Conservation (phyloP, 37 sponge, comb jelly and placozoan species). For the Cliona cf. orientalis region DNA sequence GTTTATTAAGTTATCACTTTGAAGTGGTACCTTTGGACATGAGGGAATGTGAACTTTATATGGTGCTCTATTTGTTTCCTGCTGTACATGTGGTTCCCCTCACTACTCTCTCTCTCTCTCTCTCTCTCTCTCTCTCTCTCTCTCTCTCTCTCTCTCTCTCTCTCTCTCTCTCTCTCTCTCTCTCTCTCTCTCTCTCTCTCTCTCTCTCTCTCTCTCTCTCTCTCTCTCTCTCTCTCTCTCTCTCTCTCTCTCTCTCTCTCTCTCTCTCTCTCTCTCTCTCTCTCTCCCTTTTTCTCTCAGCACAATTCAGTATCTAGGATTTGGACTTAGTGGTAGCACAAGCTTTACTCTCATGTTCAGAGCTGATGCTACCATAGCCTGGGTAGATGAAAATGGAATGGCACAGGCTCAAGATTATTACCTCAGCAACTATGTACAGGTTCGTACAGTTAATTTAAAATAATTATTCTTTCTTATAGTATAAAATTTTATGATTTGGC, state of each 20-base stretch:
- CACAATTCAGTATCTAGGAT: constrained; percentile 57
- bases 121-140: too few species aligned
- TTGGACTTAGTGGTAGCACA: constrained; percentile 68
- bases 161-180: constrained; percentile 20
- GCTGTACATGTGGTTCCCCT: too few species aligned
- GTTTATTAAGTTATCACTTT: background rate
- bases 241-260: constrained; percentile 15
- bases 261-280: constrained; percentile 32
- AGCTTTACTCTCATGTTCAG: constrained; percentile 38
- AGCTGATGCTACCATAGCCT: constrained; percentile 62
- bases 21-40: too few species aligned
- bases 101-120: too few species aligned
- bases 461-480: too few species aligned
- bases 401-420: constrained; percentile 66
- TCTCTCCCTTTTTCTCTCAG: too few species aligned
- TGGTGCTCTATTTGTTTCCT: too few species aligned
- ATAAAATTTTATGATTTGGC: too few species aligned
- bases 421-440: constrained; percentile 47
- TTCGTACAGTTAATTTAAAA: too few species aligned
- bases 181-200: constrained; percentile 9
- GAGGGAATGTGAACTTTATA: too few species aligned
- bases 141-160: too few species aligned
- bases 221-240: constrained; percentile 20
- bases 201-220: constrained; percentile 17
- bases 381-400: constrained; percentile 38